Evolutionary conservation across 2,888 invertebrate genomes (phyloP), one percentile per base, ranked within the genome.

Genomic region (Ochropleura leucogaster): DNA sequence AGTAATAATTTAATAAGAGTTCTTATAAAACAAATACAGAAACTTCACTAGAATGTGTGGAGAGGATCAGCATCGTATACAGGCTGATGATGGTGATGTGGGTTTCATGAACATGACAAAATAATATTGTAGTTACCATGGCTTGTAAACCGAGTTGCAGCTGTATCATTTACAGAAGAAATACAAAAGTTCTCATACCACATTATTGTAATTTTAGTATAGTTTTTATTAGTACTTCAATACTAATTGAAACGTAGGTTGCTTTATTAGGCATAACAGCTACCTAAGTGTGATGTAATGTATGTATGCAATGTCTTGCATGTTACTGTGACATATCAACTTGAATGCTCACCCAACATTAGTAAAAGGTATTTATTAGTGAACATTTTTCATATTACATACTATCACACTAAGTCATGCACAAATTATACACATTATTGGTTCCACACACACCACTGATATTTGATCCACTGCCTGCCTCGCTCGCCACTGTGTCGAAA

Each of bases 381-480:
- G 74, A 79, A 87, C 82, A 84, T 87, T 60, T 55, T 55, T 59
- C 77, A 62, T 72, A 59, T 68, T 82, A 68, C 76, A 76, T 49
- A 68, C 46, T 55, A 55, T 62, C 42, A 57, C 67, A 76, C 47
- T 76, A 72, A 72, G 62, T 64, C 66, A 77, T 46, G 9, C 72
- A 74, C 55, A 73, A 51, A 67, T 64, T 55, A 74, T 64, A 67
- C 71, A 80, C 79, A 82, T 68, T 80, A 77, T 75, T 78, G 64
- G 77, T 79, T 78, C 67, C 65, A 82, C 77, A 82, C 70, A 81
- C 82, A 84, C 79, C 77, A 87, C 86, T 79, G 76, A 81, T 73
- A 87, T 81, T 79, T 67, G 74, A 84, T 79, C 80, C 73, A 79
- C 76, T 75, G 55, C 20, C 64, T 77, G 73, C 46, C 60, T 65